These are phyloP conservation scores for Dysdera silvatica DNA, from an alignment of 1,140 invertebrate species.

Conservation along the genomic window DNA sequence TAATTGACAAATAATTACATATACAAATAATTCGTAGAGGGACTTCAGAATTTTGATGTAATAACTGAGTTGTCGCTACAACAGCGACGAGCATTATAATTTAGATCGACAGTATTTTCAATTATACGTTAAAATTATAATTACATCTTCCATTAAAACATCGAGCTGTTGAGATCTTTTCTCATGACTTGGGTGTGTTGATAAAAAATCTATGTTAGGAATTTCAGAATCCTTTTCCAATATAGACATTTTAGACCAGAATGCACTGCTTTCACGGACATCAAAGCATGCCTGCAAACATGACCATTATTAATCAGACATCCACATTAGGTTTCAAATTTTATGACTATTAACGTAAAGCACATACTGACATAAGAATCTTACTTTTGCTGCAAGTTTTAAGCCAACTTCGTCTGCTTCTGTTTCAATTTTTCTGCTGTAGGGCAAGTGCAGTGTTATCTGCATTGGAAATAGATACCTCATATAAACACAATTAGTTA, in stretches of 20 bases:
- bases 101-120: too few species aligned
- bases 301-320: too few species aligned
- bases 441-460: slow-evolving; percentile 49
- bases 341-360: too few species aligned
- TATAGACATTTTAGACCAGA: slow-evolving; percentile 53
- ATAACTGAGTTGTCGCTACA: too few species aligned
- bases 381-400: slow-evolving; percentile 54
- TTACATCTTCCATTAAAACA: slow-evolving; percentile 45
- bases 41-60: too few species aligned
- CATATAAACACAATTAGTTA: background rate
- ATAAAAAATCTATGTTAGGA: slow-evolving; percentile 48
- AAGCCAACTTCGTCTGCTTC: slow-evolving; percentile 60
- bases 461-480: too few species aligned
- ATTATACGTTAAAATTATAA: background rate
- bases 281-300: slow-evolving; percentile 57
- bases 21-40: too few species aligned
- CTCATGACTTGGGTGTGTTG: slow-evolving; percentile 55
- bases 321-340: too few species aligned
- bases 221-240: slow-evolving; percentile 35
- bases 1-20: too few species aligned
- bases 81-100: too few species aligned
- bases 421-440: slow-evolving; percentile 52
- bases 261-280: slow-evolving; percentile 52
- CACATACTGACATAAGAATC: too few species aligned
- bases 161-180: slow-evolving; percentile 49